phyloP scores from a whole-genome alignment of 2,888 invertebrate species.

The Meta bourneti region DNA sequence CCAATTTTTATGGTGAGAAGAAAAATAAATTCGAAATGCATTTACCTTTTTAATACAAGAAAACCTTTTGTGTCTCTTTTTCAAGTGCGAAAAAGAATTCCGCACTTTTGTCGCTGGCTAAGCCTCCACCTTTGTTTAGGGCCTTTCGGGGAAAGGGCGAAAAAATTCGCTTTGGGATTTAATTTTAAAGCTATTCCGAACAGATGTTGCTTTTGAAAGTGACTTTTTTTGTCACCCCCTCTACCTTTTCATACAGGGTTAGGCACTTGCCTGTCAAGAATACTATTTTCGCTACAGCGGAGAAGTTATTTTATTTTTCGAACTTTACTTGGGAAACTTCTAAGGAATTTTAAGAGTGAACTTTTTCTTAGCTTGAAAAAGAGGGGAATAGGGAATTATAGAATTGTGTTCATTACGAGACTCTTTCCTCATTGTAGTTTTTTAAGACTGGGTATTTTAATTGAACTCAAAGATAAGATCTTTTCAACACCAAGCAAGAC shows the following conservation, averaged over 20 bases:
- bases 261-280: not conserved
- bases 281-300: not conserved
- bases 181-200: constrained; percentile 43
- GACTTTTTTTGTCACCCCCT: not conserved
- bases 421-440: not conserved
- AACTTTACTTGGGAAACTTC: not conserved
- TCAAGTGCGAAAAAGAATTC: not conserved
- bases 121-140: constrained; percentile 12
- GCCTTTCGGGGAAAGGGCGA: not conserved
- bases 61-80: not conserved
- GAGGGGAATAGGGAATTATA: not conserved
- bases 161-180: constrained; percentile 15
- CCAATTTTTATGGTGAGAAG: not conserved
- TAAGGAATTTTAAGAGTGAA: not conserved
- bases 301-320: not conserved
- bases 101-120: not conserved
- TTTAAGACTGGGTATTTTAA: not conserved
- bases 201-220: constrained; percentile 32
- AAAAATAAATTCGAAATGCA: not conserved
- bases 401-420: not conserved
- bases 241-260: not conserved
- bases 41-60: constrained; percentile 24
- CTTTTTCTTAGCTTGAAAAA: not conserved
- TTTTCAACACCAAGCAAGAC: no score
- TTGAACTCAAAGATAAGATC: not conserved